These are phyloP conservation scores for Nymphalis c-album DNA, from an alignment of 2,888 invertebrate species.

Conservation along the genomic window DNA sequence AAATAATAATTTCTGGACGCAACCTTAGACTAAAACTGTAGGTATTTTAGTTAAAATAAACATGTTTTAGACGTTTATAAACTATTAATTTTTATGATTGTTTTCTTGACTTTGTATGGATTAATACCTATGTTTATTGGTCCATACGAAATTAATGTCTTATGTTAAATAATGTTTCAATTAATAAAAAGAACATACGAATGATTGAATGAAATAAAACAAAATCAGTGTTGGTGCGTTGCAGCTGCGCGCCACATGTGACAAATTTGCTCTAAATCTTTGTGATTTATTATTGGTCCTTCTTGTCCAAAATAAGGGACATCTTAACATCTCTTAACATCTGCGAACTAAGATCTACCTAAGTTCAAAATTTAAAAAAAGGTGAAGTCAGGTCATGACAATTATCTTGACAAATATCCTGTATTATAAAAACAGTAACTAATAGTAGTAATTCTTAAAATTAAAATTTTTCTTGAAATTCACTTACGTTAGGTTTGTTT, in stretches of 20 bases:
- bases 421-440: too few species aligned
- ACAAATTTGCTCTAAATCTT: constrained; percentile 53
- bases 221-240: constrained; percentile 30
- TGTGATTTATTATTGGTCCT: constrained; percentile 60
- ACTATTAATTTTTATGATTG: too few species aligned
- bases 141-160: neutral
- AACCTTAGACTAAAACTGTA: too few species aligned
- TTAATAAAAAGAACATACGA: constrained; percentile 1
- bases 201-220: constrained; percentile 12
- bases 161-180: neutral
- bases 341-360: neutral
- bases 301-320: constrained; percentile 16
- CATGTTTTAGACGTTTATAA: too few species aligned
- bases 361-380: neutral
- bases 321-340: neutral
- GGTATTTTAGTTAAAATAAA: too few species aligned
- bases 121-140: neutral
- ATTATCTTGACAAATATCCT: too few species aligned
- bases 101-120: too few species aligned
- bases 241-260: constrained; percentile 76
- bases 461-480: neutral
- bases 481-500: neutral
- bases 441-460: neutral
- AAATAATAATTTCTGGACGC: too few species aligned
- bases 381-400: neutral